Conservation (phyloP, 2,113 vertebrate genomes). For the Tyto alba region DNA sequence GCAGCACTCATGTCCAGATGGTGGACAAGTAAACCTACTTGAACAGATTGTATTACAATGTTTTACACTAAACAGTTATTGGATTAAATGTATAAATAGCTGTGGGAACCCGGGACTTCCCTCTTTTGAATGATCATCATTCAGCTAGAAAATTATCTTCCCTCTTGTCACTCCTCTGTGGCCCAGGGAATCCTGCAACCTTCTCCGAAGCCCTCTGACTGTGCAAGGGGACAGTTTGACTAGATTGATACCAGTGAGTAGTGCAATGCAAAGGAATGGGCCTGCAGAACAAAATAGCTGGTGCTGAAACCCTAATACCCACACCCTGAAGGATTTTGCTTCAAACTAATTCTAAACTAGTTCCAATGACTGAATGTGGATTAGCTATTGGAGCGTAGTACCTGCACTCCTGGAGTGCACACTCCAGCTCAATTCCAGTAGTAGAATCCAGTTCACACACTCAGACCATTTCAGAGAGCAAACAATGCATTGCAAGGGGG, state of each 20-base stretch:
- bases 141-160: conserved; percentile 16
- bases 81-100: conserved; percentile 30
- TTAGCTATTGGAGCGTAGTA: not conserved
- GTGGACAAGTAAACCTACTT: conserved; percentile 28
- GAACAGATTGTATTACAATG: conserved; percentile 20
- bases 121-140: not conserved
- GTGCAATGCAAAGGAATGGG: not conserved
- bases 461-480: not conserved
- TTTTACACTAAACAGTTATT: conserved; percentile 25
- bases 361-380: not conserved
- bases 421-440: not conserved
- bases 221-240: not conserved
- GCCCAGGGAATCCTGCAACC: not conserved
- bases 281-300: not conserved
- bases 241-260: not conserved
- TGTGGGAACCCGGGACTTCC: not conserved
- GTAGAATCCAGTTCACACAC: not conserved
- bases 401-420: not conserved
- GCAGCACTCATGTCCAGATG: conserved; percentile 10
- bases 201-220: not conserved
- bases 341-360: not conserved
- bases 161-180: not conserved
- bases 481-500: not conserved
- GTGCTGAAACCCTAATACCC: not conserved
- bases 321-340: not conserved